Evolutionary conservation across 2,113 vertebrate species (phyloP), one percentile per base, ranked within the genome.

Genomic region (Petromus typicus): DNA sequence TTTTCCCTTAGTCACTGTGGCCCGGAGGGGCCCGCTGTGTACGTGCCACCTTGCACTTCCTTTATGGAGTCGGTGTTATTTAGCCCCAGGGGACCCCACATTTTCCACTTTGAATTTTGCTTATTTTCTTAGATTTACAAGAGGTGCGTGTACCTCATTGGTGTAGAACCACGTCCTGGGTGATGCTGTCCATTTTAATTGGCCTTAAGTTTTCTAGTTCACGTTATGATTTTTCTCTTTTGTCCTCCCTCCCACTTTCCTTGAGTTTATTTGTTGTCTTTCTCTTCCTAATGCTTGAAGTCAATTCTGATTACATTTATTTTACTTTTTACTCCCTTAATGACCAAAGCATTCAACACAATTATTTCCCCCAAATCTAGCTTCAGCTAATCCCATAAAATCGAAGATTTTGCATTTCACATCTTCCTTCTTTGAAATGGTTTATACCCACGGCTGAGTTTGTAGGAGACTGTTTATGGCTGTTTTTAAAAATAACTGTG

Each of bases 291-390:
- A 67, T 32, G 45, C 64, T 93, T 86, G 57, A 73, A 54, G 45
- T 93, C 92, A 93, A 13, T 71, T 37, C 13, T 80, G 30, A 57
- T 69, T 91, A 82, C 80, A 66, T 73, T 91, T 84, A 30, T 90
- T 86, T 95, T 85, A 30, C 27, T 57, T 94, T 76, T 66, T 92
- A 56, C 34, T 81, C 75, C 40, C 64, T 92, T 93, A 73, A 95
- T 78, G 81, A 81, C 64, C 37, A 66, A 93, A 90, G 23, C 30
- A 82, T 43, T 85, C 66, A 73, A 81, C 82, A 23, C 32, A 66
- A n/a, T 94, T 94, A 69, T 91, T 96, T 94, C 87, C 84, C 75
- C 59, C 56, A 59, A 91, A 78, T 87, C 57, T 48, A 57, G 30
- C 18, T 85, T 66, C 71, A 69, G 17, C 18, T 76, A 27, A 43